A percentile compares a stretch with the other conserved stretches of the same genome.
These are phyloP conservation scores for Lobophora halterata DNA, from an alignment of 2,888 invertebrate genomes.

Conservation along the genomic window DNA sequence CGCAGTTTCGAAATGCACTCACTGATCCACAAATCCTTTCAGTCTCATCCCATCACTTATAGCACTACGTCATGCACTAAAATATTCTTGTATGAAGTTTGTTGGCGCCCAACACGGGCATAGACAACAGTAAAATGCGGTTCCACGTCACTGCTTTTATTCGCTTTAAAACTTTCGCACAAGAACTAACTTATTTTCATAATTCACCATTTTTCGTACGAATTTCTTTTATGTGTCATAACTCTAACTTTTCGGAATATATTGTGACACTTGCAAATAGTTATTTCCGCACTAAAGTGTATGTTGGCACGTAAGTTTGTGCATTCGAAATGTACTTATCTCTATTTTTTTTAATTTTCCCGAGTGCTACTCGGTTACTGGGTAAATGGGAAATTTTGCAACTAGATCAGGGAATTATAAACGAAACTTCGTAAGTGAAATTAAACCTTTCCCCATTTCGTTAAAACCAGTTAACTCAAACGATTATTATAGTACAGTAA, in stretches of 20 bases:
- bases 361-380: conserved; percentile 8
- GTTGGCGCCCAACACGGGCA: conserved; percentile 51
- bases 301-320: conserved; percentile 12
- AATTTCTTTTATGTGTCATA: conserved; percentile 27
- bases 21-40: too few relatives aligned
- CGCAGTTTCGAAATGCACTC: too few relatives aligned
- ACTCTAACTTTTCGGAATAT: conserved; percentile 20
- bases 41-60: too few relatives aligned
- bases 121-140: conserved; percentile 41
- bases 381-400: conserved; percentile 2
- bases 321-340: conserved; percentile 11
- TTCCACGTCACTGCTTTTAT: conserved; percentile 54
- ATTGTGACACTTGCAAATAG: conserved; percentile 19
- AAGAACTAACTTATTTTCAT: conserved; percentile 40
- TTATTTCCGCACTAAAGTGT: conserved; percentile 9
- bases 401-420: conserved; percentile 1
- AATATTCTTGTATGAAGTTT: conserved; percentile 43
- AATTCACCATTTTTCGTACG: conserved; percentile 35
- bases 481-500: conserved; percentile 15
- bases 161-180: conserved; percentile 43
- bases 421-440: not conserved
- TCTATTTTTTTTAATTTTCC: conserved; percentile 16
- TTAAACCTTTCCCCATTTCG: not conserved
- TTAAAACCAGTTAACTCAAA: conserved; percentile 1
- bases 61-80: too few relatives aligned